A percentile compares a stretch with the other conserved stretches of the same genome.
Conservation (phyloP, 2,797 vertebrate species). For the Gephyroberyx darwinii region DNA sequence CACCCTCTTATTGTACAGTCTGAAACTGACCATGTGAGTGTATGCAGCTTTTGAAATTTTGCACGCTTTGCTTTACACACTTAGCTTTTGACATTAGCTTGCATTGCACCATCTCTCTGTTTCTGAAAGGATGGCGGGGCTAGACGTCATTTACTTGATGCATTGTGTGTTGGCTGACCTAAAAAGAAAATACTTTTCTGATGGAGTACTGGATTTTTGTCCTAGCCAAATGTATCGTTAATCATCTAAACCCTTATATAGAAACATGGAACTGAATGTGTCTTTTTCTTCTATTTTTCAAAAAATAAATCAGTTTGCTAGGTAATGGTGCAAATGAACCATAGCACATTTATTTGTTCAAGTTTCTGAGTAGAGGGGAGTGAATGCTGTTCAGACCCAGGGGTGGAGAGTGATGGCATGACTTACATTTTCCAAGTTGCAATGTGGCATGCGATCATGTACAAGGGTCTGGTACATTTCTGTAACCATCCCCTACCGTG, state of each 20-base stretch:
- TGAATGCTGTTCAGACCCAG: conserved; percentile 3
- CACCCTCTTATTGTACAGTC: conserved; percentile 7
- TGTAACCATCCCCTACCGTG: conserved; percentile 54
- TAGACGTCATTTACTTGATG: conserved; percentile 12
- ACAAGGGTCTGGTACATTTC: conserved; percentile 17
- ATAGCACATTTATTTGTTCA: conserved; percentile 31
- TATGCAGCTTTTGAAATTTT: not conserved
- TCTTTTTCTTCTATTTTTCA: conserved; percentile 24
- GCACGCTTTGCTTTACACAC: conserved; percentile 21
- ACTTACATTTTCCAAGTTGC: conserved; percentile 20
- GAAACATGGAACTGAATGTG: conserved; percentile 64
- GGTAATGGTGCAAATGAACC: conserved; percentile 38
- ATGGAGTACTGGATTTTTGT: conserved; percentile 21
- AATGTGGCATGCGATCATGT: conserved; percentile 45
- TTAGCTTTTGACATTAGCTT: conserved; percentile 24
- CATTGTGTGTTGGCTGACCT: conserved; percentile 24
- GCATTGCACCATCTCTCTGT: conserved; percentile 18
- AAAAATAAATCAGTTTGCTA: conserved; percentile 17
- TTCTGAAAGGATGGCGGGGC: conserved; percentile 22
- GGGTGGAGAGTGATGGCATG: conserved; percentile 23
- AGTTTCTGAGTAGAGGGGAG: conserved; percentile 34
- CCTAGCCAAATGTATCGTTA: conserved; percentile 17
- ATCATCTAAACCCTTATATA: conserved; percentile 26
- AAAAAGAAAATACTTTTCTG: conserved; percentile 2
- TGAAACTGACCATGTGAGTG: conserved; percentile 35